Evolutionary conservation across 2,113 vertebrate genomes (phyloP).

Genomic region (Furnarius figulus): DNA sequence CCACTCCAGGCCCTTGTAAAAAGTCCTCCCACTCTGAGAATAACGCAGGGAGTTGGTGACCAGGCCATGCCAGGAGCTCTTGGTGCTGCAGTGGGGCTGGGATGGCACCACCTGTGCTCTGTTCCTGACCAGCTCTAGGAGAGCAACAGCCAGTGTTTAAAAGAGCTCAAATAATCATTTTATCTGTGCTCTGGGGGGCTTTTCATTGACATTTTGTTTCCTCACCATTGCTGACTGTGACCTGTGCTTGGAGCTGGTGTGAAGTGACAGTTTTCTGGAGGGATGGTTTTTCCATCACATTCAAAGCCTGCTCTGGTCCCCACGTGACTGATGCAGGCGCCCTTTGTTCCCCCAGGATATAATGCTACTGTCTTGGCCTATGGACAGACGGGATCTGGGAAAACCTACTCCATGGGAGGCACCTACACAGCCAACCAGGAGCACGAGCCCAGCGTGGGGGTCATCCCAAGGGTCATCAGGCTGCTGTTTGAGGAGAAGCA

Average conservation of each 20-base stretch:
- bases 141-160: not conserved
- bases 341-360: slow-evolving; percentile 81
- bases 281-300: not conserved
- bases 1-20: not conserved
- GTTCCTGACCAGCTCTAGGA: not conserved
- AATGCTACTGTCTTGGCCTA: slow-evolving; percentile 94
- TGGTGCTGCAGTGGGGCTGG: not conserved
- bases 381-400: slow-evolving; percentile 95
- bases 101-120: accelerated
- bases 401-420: slow-evolving; percentile 96
- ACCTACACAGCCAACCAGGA: slow-evolving; percentile 89
- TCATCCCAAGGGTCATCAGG: slow-evolving; percentile 90
- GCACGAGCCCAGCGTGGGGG: slow-evolving; percentile 85
- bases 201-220: not conserved
- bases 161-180: not conserved
- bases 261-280: not conserved
- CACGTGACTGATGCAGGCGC: accelerated
- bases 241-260: not conserved
- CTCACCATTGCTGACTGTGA: accelerated
- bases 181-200: not conserved
- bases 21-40: not conserved
- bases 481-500: slow-evolving; percentile 86
- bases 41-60: accelerated
- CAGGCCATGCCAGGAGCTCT: too few relatives aligned
- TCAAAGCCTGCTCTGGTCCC: not conserved